Conservation (phyloP, 2,797 vertebrate species). For the Catostomus latipinnis region DNA sequence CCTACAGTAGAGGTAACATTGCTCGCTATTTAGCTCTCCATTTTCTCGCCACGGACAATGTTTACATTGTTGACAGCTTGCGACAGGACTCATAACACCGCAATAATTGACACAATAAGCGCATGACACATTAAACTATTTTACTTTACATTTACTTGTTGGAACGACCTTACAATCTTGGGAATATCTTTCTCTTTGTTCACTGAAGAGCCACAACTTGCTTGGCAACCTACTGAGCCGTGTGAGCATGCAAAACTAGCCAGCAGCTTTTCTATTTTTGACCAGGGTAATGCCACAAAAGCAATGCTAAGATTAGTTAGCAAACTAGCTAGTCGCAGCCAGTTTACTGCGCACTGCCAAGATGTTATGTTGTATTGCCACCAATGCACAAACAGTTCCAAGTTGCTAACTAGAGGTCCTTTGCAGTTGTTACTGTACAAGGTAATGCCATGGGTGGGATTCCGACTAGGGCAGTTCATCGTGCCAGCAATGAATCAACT, state of each 20-base stretch:
- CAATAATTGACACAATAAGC: neutral
- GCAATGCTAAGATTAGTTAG: slow-evolving; percentile 40
- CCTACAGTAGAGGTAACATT: slow-evolving; percentile 70
- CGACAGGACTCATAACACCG: neutral
- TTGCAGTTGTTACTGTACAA: slow-evolving; percentile 15
- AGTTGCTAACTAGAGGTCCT: neutral
- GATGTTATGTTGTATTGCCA: slow-evolving; percentile 18
- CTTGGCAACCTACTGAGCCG: neutral
- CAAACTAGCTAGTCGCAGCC: slow-evolving; percentile 9
- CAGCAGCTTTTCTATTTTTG: slow-evolving; percentile 26
- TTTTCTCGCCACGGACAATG: slow-evolving; percentile 26
- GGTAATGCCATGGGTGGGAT: neutral
- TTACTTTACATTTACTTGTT: neutral
- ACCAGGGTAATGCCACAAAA: slow-evolving; percentile 14
- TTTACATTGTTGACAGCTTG: slow-evolving; percentile 39
- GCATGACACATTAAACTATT: neutral
- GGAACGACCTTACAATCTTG: neutral
- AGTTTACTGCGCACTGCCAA: slow-evolving; percentile 13
- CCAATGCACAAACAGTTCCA: neutral
- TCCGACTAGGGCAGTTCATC: neutral
- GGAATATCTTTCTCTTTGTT: neutral
- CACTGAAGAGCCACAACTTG: neutral
- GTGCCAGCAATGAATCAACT: neutral
- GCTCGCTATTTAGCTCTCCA: slow-evolving; percentile 58
- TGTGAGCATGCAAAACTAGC: neutral